Evolutionary conservation across 2,113 vertebrate species (phyloP).

Genomic region (Megatriorchis doriae): DNA sequence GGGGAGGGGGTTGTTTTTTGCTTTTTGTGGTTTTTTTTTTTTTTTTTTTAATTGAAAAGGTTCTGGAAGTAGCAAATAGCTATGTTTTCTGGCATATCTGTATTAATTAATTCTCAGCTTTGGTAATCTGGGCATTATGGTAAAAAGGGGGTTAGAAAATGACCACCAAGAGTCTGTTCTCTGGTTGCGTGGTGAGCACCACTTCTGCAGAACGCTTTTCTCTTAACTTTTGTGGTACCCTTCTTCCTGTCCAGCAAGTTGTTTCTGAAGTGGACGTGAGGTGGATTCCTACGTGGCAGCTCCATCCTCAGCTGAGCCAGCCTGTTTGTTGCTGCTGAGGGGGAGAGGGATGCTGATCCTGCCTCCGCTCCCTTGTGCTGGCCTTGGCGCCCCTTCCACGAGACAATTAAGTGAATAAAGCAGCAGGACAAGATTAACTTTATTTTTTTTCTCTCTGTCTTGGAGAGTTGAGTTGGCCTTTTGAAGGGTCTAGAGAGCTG

Average conservation of each 20-base stretch:
- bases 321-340: no score
- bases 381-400: fast-evolving
- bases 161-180: fast-evolving
- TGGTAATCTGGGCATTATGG: neutral
- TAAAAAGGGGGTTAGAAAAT: neutral
- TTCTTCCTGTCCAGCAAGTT: neutral
- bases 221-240: neutral
- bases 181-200: neutral
- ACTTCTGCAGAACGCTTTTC: neutral
- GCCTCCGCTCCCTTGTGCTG: neutral
- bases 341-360: neutral
- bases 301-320: neutral
- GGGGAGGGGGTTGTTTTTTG: neutral
- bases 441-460: neutral
- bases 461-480: neutral
- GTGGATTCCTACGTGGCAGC: neutral
- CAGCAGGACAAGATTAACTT: neutral
- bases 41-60: neutral
- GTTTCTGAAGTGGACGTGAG: neutral
- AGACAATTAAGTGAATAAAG: neutral
- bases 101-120: neutral
- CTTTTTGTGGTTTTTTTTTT: no score
- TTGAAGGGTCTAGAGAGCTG: neutral
- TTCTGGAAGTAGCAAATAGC: neutral
- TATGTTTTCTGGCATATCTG: neutral